Evolutionary conservation across 2,113 vertebrate genomes (phyloP).

Genomic region (Arizona elegans): DNA sequence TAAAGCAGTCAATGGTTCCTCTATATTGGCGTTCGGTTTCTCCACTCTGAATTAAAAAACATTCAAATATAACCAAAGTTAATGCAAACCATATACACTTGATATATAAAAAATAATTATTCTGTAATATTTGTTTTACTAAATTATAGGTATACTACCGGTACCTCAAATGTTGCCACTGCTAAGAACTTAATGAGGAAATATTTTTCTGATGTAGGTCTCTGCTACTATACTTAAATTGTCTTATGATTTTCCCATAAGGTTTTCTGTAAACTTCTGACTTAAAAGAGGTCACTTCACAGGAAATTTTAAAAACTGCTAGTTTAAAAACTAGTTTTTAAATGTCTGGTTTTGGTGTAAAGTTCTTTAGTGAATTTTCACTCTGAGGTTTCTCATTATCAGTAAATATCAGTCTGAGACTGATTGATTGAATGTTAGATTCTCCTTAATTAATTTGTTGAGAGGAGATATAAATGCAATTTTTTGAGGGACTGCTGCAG

Average conservation of each 20-base stretch:
- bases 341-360: constrained; percentile 28
- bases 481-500: neutral
- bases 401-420: neutral
- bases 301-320: constrained; percentile 47
- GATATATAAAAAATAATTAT: neutral
- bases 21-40: constrained; percentile 46
- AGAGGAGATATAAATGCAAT: neutral
- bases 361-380: neutral
- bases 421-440: neutral
- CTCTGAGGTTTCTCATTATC: neutral
- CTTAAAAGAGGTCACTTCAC: constrained; percentile 56
- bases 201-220: constrained; percentile 47
- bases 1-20: constrained; percentile 58
- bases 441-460: neutral
- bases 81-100: neutral
- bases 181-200: constrained; percentile 30
- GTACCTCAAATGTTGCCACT: neutral
- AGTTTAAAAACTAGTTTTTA: constrained; percentile 3
- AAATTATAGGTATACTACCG: neutral
- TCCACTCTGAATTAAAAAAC: constrained; percentile 42
- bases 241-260: constrained; percentile 48
- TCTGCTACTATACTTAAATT: constrained; percentile 58
- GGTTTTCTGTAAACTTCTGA: constrained; percentile 51
- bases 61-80: neutral
- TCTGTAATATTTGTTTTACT: neutral